phyloP scores from a whole-genome alignment of 1,140 invertebrate species.

The Cydia fagiglandana region DNA sequence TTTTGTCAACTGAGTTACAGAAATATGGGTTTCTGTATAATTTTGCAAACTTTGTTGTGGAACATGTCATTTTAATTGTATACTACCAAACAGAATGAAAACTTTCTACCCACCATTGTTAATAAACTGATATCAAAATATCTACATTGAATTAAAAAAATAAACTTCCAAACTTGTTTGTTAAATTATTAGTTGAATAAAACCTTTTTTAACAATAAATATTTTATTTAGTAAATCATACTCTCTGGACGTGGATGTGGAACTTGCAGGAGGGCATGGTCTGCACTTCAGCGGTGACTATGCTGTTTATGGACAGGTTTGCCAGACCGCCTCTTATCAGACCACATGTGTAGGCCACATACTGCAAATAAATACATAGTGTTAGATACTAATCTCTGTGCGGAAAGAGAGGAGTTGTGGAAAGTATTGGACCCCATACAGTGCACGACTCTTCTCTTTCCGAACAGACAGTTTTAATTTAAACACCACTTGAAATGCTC shows the following conservation, averaged over 20 bases:
- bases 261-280: constrained; percentile 97
- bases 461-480: no score
- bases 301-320: constrained; percentile 95
- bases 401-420: no score
- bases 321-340: constrained; percentile 95
- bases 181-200: constrained; percentile 26
- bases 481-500: no score
- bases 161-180: constrained; percentile 33
- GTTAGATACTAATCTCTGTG: no score
- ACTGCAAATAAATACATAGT: constrained; percentile 80
- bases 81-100: no score
- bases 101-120: not conserved
- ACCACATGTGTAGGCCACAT: constrained; percentile 97
- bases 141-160: not conserved
- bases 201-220: constrained; percentile 7
- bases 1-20: not conserved
- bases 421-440: no score
- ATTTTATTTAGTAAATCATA: constrained; percentile 51
- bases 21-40: no score
- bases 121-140: not conserved
- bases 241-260: constrained; percentile 91
- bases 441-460: no score
- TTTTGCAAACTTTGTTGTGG: no score
- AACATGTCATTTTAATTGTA: no score
- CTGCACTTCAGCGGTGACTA: constrained; percentile 96